A percentile compares a stretch with the other conserved stretches of the same genome.
Evolutionary conservation across 1,140 invertebrate genomes (phyloP).

Genomic region (Formica selysi): DNA sequence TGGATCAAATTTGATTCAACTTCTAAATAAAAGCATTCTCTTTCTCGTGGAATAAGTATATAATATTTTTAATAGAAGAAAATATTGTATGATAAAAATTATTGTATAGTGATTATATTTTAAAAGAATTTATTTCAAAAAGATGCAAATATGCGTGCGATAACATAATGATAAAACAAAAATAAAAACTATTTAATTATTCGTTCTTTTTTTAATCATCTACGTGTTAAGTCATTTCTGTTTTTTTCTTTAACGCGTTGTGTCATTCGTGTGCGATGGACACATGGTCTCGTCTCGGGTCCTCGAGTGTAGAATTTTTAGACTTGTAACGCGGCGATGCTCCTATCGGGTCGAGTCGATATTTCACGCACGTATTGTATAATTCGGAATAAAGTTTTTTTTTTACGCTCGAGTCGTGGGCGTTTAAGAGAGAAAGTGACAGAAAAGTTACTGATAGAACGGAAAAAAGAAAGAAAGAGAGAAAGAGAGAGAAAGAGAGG

Average conservation of each 20-base stretch:
- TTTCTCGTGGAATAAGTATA: conserved; percentile 7
- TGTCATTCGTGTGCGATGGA: conserved; percentile 43
- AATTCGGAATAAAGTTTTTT: conserved; percentile 24
- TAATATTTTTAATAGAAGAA: background rate
- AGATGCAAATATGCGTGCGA: conserved; percentile 37
- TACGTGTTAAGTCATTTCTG: background rate
- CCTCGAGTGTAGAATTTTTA: conserved; percentile 25
- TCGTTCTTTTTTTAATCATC: background rate
- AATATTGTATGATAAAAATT: background rate
- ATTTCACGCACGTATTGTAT: conserved; percentile 47
- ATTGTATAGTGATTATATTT: conserved; percentile 8
- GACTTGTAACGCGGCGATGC: conserved; percentile 24
- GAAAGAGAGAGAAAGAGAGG: conserved; percentile 37
- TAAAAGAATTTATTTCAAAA: conserved; percentile 29
- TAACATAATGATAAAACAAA: conserved; percentile 32
- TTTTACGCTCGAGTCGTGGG: conserved; percentile 56
- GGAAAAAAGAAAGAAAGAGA: conserved; percentile 43
- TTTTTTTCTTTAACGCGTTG: conserved; percentile 15
- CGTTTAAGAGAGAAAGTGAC: conserved; percentile 59
- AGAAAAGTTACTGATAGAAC: conserved; percentile 45
- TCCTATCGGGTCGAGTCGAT: conserved; percentile 34
- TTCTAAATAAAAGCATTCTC: conserved; percentile 41
- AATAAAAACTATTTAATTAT: conserved; percentile 32
- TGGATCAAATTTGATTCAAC: conserved; percentile 29
- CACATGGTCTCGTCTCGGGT: background rate